Base-by-base conservation (phyloP, 2,113 vertebrate genomes). In the Caretta caretta region DNA sequence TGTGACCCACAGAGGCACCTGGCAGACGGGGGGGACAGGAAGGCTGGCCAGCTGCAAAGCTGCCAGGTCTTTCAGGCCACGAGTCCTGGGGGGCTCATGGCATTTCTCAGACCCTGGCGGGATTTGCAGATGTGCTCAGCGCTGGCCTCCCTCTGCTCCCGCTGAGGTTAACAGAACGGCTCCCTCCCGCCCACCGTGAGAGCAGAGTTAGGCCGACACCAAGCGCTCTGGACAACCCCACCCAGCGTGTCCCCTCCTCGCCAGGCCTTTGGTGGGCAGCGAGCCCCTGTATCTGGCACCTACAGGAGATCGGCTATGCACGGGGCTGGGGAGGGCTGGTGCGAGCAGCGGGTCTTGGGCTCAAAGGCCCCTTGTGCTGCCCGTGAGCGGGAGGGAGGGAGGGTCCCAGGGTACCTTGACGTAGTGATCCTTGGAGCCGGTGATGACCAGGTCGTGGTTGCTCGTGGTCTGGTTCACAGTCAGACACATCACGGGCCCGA, bases 361-460 rank as follows among this genome's bases (percentile, higher is more conserved):
- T 76, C 35, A 22, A 14, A 75, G 54, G n/a, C 19, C 9, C 22
- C 17, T 10, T 46, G 38, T 22, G 4, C 76, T 90, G 83, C 62
- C 29, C 19, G n/a, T 12, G 35, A 14, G 0, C 14, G 4, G 75
- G 48, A 90, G 46, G 72, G 48, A 90, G 46, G 72, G 53, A 42
- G 57, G 1, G 29, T 48, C 4, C 8, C 17, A 56, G 5, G 8
- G 19, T 98, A 99, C 99, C 99, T 99, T 99, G 88, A 99, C 99
- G 0, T 99, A 99, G 97, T 99, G 99, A 96, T 99, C 99, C 96
- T 99, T 99, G 94, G 99, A 99, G 90, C 99, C 99, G 0, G 99
- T 99, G 96, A 99, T 99, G 90, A 99, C 99, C 96, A 99, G 98
- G 97, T 99, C 99, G 7, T 99, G 99, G 93, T 99, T 99, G 93